These are phyloP conservation scores for Trissolcus brochymenae DNA, from an alignment of 2,888 invertebrate genomes.

Conservation along the genomic window DNA sequence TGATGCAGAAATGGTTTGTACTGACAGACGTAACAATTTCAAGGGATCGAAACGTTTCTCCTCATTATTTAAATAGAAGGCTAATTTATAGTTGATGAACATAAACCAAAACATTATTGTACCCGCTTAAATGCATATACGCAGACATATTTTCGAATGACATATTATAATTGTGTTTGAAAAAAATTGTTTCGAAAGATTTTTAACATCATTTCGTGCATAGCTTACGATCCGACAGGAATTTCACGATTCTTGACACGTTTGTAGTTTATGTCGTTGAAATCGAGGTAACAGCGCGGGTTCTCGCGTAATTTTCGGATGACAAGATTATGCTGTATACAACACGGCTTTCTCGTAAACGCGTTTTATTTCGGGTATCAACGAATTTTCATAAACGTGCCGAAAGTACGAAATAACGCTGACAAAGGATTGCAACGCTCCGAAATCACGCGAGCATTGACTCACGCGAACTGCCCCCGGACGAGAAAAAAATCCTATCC, in stretches of 20 bases:
- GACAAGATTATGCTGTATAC: slow-evolving; percentile 58
- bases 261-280: slow-evolving; percentile 55
- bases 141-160: no score
- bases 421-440: slow-evolving; percentile 20
- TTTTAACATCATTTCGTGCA: no score
- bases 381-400: slow-evolving; percentile 56
- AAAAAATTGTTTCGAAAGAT: no score
- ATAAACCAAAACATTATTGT: no score
- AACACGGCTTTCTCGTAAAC: slow-evolving; percentile 52
- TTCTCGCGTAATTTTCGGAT: slow-evolving; percentile 57
- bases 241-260: slow-evolving; percentile 57
- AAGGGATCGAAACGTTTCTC: slow-evolving; percentile 15
- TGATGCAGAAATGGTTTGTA: slow-evolving; percentile 17
- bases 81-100: no score
- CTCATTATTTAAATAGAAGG: no score
- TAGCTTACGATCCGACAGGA: no score
- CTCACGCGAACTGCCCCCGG: slow-evolving; percentile 4
- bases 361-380: slow-evolving; percentile 51
- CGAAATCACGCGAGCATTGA: slow-evolving; percentile 9
- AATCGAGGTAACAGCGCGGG: slow-evolving; percentile 51
- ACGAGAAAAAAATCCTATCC: slow-evolving; percentile 2
- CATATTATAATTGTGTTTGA: no score
- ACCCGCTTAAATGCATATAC: no score
- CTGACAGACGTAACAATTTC: slow-evolving; percentile 45
- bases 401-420: slow-evolving; percentile 44